Base-by-base conservation (phyloP, 2,888 invertebrate genomes). In the Lamproptera curius region DNA sequence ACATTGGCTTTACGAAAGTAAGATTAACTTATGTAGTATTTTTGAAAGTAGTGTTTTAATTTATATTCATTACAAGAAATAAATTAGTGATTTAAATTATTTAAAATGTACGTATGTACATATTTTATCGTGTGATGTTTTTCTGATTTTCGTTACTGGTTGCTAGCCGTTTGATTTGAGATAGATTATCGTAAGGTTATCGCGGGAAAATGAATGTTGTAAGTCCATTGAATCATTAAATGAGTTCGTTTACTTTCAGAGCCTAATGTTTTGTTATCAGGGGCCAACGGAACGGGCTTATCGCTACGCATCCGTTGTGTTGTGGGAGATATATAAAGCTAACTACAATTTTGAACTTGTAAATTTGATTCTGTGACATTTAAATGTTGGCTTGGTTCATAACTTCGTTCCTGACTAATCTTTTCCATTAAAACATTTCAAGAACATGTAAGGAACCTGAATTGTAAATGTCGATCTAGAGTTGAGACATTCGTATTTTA, bases 211-310 rank as follows among this genome's bases (percentile, higher is more conserved):
- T 54, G 52, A 57, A 60, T 64, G 61, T 64, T 60, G 62, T 62
- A 63, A 63, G 65, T 60, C 59, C 58, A 60, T 63, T 64, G 61
- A 60, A 62, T 59, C 55, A 57, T 52, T 58, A 70, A 49, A 70
- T 63, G 78, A 72, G 80, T 79, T 76, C 79, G 73, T 83, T 80
- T 76, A 70, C 78, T 79, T 73, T 67, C 62, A 53, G 57, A 55
- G 66, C 74, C 76, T 69, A 77, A 79, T 73, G 73, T 70, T 52
- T 58, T 60, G 67, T 78, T 82, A 83, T 83, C 83, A 58, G 65
- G 50, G 58, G 64, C 69, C 72, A 72, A 68, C 82, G 81, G 82
- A 77, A 82, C 76, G 72, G 51, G 61, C 62, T 77, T 81, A 82
- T 83, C 76, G 56, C 53, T 53, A 33, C 62, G 63, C 80, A 80